Evolutionary conservation across 1,140 invertebrate species (phyloP).

Genomic region (Philaenus spumarius): DNA sequence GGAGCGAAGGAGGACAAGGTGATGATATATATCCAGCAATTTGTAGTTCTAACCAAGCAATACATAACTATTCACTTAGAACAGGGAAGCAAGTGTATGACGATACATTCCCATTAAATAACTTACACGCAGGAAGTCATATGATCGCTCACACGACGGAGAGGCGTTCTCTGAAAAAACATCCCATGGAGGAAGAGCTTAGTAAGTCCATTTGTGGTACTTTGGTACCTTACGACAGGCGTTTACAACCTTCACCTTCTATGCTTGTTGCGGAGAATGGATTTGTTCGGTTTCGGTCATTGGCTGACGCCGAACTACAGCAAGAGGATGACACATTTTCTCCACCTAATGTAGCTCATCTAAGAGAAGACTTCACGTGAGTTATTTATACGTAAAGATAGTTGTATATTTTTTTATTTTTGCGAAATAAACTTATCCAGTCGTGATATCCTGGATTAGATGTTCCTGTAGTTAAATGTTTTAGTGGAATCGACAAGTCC

Average conservation of each 20-base stretch:
- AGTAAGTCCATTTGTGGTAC: conserved; percentile 17
- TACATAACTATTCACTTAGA: conserved; percentile 71
- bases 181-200: conserved; percentile 32
- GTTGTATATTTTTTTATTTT: conserved; percentile 14
- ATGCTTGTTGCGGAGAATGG: conserved; percentile 82
- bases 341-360: conserved; percentile 19
- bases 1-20: conserved; percentile 23
- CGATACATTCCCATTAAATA: conserved; percentile 50
- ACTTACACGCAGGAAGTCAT: conserved; percentile 37
- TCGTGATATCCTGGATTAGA: conserved; percentile 12
- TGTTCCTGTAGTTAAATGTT: conserved; percentile 15
- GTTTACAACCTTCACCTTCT: conserved; percentile 38
- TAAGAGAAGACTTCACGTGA: conserved; percentile 16
- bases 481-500: conserved; percentile 4
- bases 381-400: conserved; percentile 2
- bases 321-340: conserved; percentile 20
- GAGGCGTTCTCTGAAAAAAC: conserved; percentile 37
- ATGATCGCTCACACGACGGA: conserved; percentile 34
- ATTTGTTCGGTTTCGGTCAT: conserved; percentile 68
- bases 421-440: conserved; percentile 11
- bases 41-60: conserved; percentile 76
- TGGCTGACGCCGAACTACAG: conserved; percentile 43
- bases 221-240: conserved; percentile 26
- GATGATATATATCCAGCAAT: conserved; percentile 70
- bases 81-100: conserved; percentile 72